A percentile compares a stretch with the other conserved stretches of the same genome.
Conservation (phyloP, 2,113 vertebrate genomes). For the Callipepla californica region DNA sequence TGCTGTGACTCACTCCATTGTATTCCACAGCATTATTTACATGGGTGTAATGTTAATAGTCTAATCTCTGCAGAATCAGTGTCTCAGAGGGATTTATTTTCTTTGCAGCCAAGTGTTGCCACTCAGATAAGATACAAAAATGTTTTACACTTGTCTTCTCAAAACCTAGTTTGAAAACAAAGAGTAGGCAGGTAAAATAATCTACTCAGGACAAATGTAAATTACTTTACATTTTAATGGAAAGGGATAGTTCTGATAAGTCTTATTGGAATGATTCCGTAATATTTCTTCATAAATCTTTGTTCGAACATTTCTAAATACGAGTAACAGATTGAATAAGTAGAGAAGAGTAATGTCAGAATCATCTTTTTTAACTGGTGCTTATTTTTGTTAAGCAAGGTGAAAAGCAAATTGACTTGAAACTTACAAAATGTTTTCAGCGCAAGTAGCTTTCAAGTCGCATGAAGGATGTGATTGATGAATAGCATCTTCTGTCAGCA, state of each 20-base stretch:
- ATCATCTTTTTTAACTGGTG: conserved; percentile 26
- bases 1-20: conserved; percentile 44
- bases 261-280: neutral
- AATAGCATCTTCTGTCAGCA: conserved; percentile 22
- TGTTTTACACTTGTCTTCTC: conserved; percentile 18
- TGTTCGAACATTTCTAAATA: neutral
- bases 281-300: neutral
- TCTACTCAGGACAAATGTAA: neutral
- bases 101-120: neutral
- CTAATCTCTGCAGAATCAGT: conserved; percentile 49
- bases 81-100: conserved; percentile 40
- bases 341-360: conserved; percentile 36
- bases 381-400: neutral
- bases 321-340: neutral
- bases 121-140: neutral
- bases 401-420: neutral
- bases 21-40: conserved; percentile 31
- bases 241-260: neutral
- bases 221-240: neutral
- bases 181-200: conserved; percentile 22
- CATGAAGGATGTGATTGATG: conserved; percentile 8
- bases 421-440: conserved; percentile 20
- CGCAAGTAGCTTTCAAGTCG: conserved; percentile 46
- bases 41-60: neutral
- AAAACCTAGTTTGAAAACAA: conserved; percentile 13